Conservation (phyloP, 2,888 invertebrate genomes). For the Colostygia pectinataria region DNA sequence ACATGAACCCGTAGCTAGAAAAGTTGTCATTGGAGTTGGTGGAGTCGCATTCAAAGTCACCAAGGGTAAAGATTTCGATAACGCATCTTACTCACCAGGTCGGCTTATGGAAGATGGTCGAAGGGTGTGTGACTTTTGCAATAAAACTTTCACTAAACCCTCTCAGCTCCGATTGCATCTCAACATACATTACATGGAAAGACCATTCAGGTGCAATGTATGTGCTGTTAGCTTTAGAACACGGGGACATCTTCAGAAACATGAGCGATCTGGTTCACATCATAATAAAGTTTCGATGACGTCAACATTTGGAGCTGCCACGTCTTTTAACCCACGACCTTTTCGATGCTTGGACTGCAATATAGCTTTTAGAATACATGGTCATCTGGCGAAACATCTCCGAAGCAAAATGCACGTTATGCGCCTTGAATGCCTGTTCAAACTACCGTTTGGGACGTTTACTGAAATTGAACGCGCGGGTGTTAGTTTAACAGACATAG, state of each 20-base stretch:
- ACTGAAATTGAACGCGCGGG: conserved; percentile 96
- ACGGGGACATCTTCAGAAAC: conserved; percentile 95
- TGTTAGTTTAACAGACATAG: conserved; percentile 95
- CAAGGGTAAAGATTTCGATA: conserved; percentile 78
- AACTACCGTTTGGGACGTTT: conserved; percentile 96
- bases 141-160: conserved; percentile 95
- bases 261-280: conserved; percentile 95
- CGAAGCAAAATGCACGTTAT: conserved; percentile 98
- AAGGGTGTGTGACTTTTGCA: conserved; percentile 92
- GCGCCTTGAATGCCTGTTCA: conserved; percentile 95
- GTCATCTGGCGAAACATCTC: conserved; percentile 98
- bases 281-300: conserved; percentile 96
- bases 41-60: conserved; percentile 84
- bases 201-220: conserved; percentile 95
- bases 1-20: conserved; percentile 78
- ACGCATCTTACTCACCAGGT: conserved; percentile 73
- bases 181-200: conserved; percentile 97
- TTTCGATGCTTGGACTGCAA: conserved; percentile 98
- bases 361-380: conserved; percentile 97
- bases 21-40: conserved; percentile 85
- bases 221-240: conserved; percentile 96
- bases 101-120: conserved; percentile 88
- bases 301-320: conserved; percentile 91
- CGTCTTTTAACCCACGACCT: conserved; percentile 95
- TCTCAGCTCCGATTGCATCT: conserved; percentile 95